Evolutionary conservation across 2,888 invertebrate genomes (phyloP), one percentile per base, ranked within the genome.

Genomic region (Cryptocephalus moraei): DNA sequence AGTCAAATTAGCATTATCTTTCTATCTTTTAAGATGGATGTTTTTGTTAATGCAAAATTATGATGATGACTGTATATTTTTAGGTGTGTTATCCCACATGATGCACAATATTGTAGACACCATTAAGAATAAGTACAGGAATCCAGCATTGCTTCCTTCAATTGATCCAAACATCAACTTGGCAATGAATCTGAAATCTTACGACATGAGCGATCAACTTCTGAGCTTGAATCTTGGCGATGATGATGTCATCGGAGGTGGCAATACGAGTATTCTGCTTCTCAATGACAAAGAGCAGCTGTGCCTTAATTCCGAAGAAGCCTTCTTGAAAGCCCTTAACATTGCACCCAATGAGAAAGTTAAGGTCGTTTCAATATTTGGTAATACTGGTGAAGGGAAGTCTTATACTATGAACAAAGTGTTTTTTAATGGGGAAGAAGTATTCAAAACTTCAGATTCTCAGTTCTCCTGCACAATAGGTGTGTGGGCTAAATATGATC

Each of bases 321-420:
- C 78, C 59, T 78, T 82, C 62, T 62, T 74, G 9, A 64, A 68
- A 33, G 67, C 68, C 46, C 61, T 80, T 22, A 70, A 71, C 42
- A 76, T 77, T 45, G 59, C 62, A 8, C 72, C 73, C 39, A 69
- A 67, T 41, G 67, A 69, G 10, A 80, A 79, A 66, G 79, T 88
- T 10, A 88, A 88, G 71, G 87, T 88, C 11, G 79, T 89, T 0
- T 84, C 88, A 9, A 86, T 90, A 61, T 86, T 89, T 70, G 90
- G 90, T 2, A 89, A 87, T 62, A 86, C 86, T 0, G 88, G 88
- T 0, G 88, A 87, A 70, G 89, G 88, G 1, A 89, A 89, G 69
- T 87, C 87, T 2, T 78, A 83, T 61, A 86, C 86, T 0, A 69
- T 89, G 61, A 90, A 90, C 67, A 77, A 86, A 53, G 59, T 67